phyloP scores from a whole-genome alignment of 2,888 invertebrate species.

The Liposcelis brunnea region DNA sequence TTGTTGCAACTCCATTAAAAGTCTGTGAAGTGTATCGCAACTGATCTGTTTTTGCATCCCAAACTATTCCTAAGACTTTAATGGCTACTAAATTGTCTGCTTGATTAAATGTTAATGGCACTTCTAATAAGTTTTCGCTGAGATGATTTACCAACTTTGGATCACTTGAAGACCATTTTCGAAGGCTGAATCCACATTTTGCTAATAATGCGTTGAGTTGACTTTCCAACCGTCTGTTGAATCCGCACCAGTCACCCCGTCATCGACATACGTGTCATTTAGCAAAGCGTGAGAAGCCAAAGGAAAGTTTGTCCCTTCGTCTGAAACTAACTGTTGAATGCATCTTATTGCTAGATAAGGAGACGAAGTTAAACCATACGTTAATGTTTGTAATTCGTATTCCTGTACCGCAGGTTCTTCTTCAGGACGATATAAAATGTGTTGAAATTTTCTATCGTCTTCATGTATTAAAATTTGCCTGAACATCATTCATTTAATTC shows the following conservation, averaged over 20 bases:
- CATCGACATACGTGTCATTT: too few species aligned
- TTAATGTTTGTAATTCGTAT: not conserved
- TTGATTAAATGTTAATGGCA: not conserved
- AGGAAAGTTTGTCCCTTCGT: not conserved
- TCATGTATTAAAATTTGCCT: not conserved
- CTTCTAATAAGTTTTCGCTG: not conserved
- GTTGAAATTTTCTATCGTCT: not conserved
- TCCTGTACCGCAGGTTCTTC: not conserved
- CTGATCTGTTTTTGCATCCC: not conserved
- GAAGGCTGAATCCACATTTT: not conserved
- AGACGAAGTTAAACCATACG: not conserved
- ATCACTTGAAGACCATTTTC: not conserved
- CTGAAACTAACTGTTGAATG: not conserved
- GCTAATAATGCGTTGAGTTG: too few species aligned
- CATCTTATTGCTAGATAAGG: not conserved
- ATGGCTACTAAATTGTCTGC: not conserved
- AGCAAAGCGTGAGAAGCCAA: not conserved
- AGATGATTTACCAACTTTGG: not conserved
- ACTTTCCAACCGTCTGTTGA: too few species aligned
- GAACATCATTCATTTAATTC: constrained; percentile 1
- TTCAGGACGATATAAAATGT: not conserved
- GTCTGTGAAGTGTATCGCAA: not conserved
- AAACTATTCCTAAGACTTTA: constrained; percentile 5
- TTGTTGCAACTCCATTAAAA: too few species aligned
- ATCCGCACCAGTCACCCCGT: too few species aligned